These are phyloP conservation scores for Tipula lateralis DNA, from an alignment of 2,888 invertebrate species.

Conservation along the genomic window DNA sequence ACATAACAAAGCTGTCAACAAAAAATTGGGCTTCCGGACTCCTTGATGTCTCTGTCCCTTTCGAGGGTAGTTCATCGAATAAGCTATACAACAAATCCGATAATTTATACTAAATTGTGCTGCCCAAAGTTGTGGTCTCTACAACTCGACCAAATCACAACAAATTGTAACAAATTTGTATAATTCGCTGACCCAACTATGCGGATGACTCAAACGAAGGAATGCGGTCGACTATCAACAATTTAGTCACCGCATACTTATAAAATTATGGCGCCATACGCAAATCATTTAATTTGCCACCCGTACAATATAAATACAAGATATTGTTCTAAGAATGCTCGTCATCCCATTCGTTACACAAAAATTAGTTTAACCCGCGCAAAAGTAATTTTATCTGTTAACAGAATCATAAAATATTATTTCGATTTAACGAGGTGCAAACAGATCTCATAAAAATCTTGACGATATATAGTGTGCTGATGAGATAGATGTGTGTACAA, in stretches of 20 bases:
- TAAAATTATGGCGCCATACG: too few species aligned
- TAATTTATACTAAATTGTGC: constrained; percentile 75
- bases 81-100: constrained; percentile 72
- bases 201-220: too few species aligned
- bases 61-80: constrained; percentile 58
- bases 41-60: constrained; percentile 62
- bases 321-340: too few species aligned
- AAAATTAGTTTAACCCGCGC: neutral
- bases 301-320: too few species aligned
- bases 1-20: too few species aligned
- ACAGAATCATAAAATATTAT: neutral
- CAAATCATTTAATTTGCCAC: too few species aligned
- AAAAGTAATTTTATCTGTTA: neutral
- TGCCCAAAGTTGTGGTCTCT: constrained; percentile 65
- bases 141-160: constrained; percentile 62
- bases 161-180: too few species aligned
- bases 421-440: neutral
- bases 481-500: neutral
- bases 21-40: too few species aligned
- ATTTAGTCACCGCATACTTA: too few species aligned
- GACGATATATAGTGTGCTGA: neutral
- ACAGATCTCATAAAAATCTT: neutral
- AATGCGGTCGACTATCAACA: too few species aligned
- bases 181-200: too few species aligned
- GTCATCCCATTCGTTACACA: too few species aligned